Conservation (phyloP, 2,113 vertebrate species). For the Cromileptes altivelis region DNA sequence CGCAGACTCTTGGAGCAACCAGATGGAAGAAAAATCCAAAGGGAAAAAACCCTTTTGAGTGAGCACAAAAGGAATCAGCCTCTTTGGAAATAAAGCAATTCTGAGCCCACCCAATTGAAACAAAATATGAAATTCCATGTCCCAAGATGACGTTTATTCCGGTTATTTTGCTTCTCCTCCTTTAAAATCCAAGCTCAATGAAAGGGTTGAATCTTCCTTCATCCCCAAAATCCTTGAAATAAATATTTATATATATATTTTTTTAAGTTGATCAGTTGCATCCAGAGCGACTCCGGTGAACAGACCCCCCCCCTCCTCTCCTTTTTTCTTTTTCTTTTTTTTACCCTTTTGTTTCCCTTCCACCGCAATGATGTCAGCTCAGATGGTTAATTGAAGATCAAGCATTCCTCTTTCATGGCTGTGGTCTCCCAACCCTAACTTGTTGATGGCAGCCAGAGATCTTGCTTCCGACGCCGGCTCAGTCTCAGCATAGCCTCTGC, state of each 20-base stretch:
- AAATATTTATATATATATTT: slow-evolving; percentile 47
- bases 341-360: slow-evolving; percentile 73
- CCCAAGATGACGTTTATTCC: slow-evolving; percentile 74
- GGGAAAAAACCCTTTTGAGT: slow-evolving; percentile 90
- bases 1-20: slow-evolving; percentile 91
- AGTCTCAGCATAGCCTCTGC: slow-evolving; percentile 85
- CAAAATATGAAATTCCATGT: slow-evolving; percentile 87
- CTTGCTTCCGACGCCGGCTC: slow-evolving; percentile 90
- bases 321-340: slow-evolving; percentile 70
- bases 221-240: slow-evolving; percentile 75
- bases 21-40: slow-evolving; percentile 93
- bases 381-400: slow-evolving; percentile 89
- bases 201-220: slow-evolving; percentile 54
- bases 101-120: slow-evolving; percentile 82
- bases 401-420: slow-evolving; percentile 81
- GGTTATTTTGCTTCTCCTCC: slow-evolving; percentile 50
- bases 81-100: slow-evolving; percentile 84
- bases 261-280: slow-evolving; percentile 83
- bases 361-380: slow-evolving; percentile 84
- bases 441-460: slow-evolving; percentile 97
- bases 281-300: slow-evolving; percentile 80
- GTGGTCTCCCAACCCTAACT: slow-evolving; percentile 91
- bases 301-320: slow-evolving; percentile 61
- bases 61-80: slow-evolving; percentile 85
- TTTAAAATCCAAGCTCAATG: slow-evolving; percentile 73